Percentiles rank a stretch among this genome's conserved stretches.
Conservation (phyloP, 2,888 invertebrate genomes). For the Netelia fuscicornis region DNA sequence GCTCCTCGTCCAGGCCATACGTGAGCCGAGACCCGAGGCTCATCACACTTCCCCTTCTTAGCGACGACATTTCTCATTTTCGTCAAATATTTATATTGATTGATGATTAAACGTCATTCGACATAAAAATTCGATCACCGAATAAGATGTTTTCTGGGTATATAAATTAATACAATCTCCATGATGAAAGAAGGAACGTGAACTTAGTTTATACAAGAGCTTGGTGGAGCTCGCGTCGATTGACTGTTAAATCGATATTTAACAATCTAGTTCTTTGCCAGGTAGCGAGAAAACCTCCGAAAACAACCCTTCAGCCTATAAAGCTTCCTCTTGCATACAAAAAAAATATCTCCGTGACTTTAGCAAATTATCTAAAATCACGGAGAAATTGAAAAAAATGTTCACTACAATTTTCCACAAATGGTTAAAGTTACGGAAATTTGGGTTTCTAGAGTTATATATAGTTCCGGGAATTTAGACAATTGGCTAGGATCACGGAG, state of each 20-base stretch:
- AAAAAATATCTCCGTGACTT: too few species aligned
- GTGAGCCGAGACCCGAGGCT: conserved; percentile 68
- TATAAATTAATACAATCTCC: conserved; percentile 10
- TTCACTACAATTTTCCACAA: too few species aligned
- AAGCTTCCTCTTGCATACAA: too few species aligned
- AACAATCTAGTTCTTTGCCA: conserved; percentile 5
- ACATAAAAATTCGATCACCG: conserved; percentile 4
- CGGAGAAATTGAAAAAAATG: too few species aligned
- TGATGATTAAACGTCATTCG: background rate
- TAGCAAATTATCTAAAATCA: too few species aligned
- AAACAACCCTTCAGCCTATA: too few species aligned
- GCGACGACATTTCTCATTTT: conserved; percentile 65
- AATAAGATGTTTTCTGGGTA: background rate
- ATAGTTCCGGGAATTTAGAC: too few species aligned
- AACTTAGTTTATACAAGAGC: background rate
- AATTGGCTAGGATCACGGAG: too few species aligned
- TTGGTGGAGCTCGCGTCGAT: conserved; percentile 27
- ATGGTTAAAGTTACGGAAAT: too few species aligned
- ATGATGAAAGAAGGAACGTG: conserved; percentile 9
- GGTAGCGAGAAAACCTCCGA: too few species aligned
- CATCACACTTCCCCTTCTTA: conserved; percentile 64
- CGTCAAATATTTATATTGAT: conserved; percentile 1
- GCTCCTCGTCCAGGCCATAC: conserved; percentile 65
- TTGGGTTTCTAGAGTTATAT: too few species aligned
- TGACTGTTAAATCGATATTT: conserved; percentile 66